Percentiles rank a stretch among this genome's conserved stretches.
phyloP scores from a whole-genome alignment of 2,797 vertebrate genomes.

The Linurgus olivaceus region DNA sequence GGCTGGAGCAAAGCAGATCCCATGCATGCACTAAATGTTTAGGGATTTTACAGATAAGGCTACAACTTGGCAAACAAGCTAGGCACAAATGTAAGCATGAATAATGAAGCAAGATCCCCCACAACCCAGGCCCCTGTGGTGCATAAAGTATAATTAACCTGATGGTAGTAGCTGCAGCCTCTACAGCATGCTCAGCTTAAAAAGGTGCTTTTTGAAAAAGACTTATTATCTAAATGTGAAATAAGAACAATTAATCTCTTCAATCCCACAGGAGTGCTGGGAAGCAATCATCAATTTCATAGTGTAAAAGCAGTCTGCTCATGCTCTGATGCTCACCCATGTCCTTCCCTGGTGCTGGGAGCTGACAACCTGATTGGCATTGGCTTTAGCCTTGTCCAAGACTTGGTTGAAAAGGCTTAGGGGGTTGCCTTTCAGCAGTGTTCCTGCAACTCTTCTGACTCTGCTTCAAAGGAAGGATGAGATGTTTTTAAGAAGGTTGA shows the following conservation, averaged over 20 bases:
- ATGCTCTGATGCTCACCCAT: fast-evolving
- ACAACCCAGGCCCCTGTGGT: background rate
- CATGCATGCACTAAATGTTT: background rate
- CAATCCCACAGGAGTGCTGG: background rate
- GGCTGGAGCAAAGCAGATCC: background rate
- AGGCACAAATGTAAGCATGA: background rate
- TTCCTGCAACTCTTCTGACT: background rate
- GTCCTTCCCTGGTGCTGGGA: background rate
- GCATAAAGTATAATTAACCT: background rate
- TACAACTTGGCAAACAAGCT: background rate
- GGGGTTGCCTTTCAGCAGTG: background rate
- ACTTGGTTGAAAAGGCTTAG: background rate
- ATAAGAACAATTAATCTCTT: background rate
- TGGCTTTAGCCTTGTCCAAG: background rate
- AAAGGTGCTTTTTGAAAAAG: background rate
- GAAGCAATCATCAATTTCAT: background rate
- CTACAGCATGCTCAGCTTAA: background rate
- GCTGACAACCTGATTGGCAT: background rate
- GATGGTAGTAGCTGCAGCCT: background rate
- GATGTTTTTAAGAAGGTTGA: background rate
- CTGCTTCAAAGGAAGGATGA: background rate
- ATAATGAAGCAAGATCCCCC: background rate
- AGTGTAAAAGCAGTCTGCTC: background rate
- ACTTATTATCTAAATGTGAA: background rate
- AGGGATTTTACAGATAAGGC: background rate